Conservation (phyloP, 2,113 vertebrate species). For the Chiloscyllium plagiosum region DNA sequence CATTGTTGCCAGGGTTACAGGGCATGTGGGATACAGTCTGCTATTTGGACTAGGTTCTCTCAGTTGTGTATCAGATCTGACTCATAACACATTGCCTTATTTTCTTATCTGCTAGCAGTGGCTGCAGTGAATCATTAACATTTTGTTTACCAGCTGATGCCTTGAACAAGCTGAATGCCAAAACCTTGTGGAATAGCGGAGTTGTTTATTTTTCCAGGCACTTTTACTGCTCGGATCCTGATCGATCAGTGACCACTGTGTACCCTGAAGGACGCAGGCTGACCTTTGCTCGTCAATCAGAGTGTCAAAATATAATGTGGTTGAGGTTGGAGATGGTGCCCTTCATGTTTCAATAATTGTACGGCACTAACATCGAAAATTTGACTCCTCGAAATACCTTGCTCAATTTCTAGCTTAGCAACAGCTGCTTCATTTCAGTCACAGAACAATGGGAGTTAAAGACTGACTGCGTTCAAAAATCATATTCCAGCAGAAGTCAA, state of each 20-base stretch:
- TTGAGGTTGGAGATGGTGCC: not conserved
- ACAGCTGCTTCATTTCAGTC: not conserved
- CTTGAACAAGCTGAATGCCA: not conserved
- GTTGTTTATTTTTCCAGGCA: not conserved
- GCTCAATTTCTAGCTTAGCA: not conserved
- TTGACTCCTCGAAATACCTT: not conserved
- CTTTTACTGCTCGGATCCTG: not conserved
- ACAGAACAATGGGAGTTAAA: not conserved
- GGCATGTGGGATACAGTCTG: not conserved
- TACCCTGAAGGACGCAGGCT: not conserved
- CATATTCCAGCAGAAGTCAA: not conserved
- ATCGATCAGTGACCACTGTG: not conserved
- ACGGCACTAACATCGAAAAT: not conserved
- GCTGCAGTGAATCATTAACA: not conserved
- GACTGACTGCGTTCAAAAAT: not conserved
- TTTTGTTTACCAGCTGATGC: not conserved
- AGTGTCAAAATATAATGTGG: not conserved
- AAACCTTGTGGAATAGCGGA: not conserved
- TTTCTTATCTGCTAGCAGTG: not conserved
- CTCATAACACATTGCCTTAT: not conserved
- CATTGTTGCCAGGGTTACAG: conserved; percentile 8
- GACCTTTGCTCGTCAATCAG: not conserved
- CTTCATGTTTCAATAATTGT: not conserved
- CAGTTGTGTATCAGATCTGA: not conserved
- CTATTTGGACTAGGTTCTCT: not conserved